Percentiles rank a stretch among this genome's conserved stretches.
phyloP scores from a whole-genome alignment of 2,797 vertebrate genomes.

The Danio tinwini region DNA sequence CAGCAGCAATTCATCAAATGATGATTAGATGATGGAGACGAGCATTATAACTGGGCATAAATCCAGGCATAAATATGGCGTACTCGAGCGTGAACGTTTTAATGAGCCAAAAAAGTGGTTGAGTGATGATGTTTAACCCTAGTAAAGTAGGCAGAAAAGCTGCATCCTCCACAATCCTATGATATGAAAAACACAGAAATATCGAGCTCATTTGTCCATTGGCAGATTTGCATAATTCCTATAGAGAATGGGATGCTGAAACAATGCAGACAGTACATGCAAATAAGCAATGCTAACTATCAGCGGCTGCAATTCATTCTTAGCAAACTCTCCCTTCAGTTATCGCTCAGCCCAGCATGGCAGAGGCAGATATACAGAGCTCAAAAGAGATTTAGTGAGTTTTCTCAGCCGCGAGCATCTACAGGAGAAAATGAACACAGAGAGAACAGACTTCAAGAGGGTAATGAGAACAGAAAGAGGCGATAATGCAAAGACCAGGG shows the following conservation, averaged over 20 bases:
- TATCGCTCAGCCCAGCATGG: conserved; percentile 2
- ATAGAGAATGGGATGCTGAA: neutral
- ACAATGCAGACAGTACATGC: neutral
- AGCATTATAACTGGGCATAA: neutral
- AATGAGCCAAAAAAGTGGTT: conserved; percentile 13
- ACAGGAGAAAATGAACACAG: conserved; percentile 1
- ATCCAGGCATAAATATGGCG: neutral
- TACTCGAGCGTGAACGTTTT: neutral
- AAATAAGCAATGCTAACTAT: neutral
- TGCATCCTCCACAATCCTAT: conserved; percentile 8
- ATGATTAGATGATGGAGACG: neutral
- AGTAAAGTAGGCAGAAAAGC: conserved; percentile 5
- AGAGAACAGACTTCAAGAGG: neutral
- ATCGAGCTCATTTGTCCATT: neutral
- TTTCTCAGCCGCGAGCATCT: conserved; percentile 8
- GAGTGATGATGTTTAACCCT: neutral
- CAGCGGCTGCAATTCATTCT: conserved; percentile 3
- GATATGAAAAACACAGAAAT: neutral
- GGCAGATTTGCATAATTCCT: conserved; percentile 16
- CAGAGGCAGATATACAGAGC: neutral
- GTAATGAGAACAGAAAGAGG: conserved; percentile 8
- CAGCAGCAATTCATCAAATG: neutral
- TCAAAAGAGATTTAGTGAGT: conserved; percentile 22
- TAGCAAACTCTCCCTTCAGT: neutral
- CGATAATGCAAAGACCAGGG: neutral